Base-by-base conservation (phyloP, 2,113 vertebrate genomes). In the Orientallactaga bullata region DNA sequence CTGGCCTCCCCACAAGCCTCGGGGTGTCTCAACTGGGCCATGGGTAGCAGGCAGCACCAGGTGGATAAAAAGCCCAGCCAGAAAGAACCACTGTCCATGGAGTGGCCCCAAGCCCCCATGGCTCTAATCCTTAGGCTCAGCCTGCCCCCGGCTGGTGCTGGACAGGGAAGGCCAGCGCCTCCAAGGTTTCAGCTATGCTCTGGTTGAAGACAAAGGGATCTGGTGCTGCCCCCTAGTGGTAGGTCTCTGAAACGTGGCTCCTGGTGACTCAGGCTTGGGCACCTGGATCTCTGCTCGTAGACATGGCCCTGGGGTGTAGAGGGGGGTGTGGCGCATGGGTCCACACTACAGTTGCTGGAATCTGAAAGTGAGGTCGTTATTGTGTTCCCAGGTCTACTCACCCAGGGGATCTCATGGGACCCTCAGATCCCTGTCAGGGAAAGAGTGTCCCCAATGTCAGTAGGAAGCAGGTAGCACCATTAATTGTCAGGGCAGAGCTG, bases 201-300 rank as follows among this genome's bases (percentile, higher is more conserved):
- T 55, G 55, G 55, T 55, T 55, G 55, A 55, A 2, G 42, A 71
- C 23, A 37, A 21, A 55, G 16, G 47, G 24, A 87, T 85, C 72
- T 1, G 72, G 47, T 17, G n/a, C 91, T 95, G 91, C 93, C 94
- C 93, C 80, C 97, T 95, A 83, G 82, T 69, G 93, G 91, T 8
- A 82, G 73, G 5, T 30, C 58, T 58, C 28, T 2, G 85, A 16
- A 73, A 61, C 39, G n/a, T 55, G 0, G 8, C 79, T 69, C 71
- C 20, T 0, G 42, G 16, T 10, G 0, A 4, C 68, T 51, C 12
- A 4, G 30, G 35, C 13, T 55, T 1, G 35, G 8, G 21, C 35
- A 18, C 65, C 23, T 26, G 0, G 37, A 28, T 42, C 16, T 60
- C 10, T 5, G 35, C 42, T 21, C 8, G 42, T 47, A 55, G 55